Evolutionary conservation across 2,797 vertebrate species (phyloP).

Genomic region (Periparus ater): DNA sequence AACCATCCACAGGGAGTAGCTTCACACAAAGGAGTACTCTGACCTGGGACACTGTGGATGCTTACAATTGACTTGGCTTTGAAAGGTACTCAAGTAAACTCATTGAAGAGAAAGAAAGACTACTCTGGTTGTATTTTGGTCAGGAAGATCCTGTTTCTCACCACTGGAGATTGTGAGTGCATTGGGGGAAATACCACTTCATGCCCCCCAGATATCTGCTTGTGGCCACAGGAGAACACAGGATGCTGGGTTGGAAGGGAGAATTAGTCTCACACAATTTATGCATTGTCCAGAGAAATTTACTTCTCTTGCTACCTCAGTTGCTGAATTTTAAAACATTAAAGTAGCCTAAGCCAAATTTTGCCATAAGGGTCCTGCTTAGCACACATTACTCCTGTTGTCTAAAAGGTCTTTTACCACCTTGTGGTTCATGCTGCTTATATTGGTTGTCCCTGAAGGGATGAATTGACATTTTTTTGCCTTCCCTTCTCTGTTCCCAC

Average conservation of each 20-base stretch:
- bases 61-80: neutral
- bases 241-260: neutral
- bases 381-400: neutral
- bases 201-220: neutral
- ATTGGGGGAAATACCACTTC: neutral
- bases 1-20: neutral
- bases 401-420: neutral
- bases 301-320: neutral
- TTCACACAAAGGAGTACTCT: neutral
- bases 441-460: neutral
- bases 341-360: neutral
- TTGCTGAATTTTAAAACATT: neutral
- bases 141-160: neutral
- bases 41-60: neutral
- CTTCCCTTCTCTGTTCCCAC: neutral
- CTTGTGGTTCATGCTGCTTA: neutral
- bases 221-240: fast-evolving
- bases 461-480: neutral
- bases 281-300: neutral
- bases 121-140: neutral
- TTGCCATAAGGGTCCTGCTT: neutral
- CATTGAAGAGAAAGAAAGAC: neutral
- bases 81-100: neutral
- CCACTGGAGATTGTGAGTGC: neutral
- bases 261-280: neutral